Conservation (phyloP, 2,888 invertebrate species). For the Nemurella pictetii region DNA sequence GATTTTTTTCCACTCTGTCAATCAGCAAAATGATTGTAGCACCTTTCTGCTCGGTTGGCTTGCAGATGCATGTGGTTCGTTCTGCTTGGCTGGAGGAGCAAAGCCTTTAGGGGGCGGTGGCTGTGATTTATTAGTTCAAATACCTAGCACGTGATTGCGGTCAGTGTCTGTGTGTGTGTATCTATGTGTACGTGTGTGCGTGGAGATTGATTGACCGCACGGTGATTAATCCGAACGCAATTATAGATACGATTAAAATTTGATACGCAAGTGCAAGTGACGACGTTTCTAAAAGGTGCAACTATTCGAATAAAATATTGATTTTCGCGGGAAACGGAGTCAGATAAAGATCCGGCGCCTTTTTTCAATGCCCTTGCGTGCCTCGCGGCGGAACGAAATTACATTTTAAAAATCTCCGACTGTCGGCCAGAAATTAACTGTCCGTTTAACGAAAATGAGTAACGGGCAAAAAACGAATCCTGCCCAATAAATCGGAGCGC, state of each 20-base stretch:
- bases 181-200: too few relatives aligned
- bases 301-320: neutral
- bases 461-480: neutral
- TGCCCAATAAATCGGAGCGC: neutral
- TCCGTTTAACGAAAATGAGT: neutral
- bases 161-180: neutral
- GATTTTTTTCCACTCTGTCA: constrained; percentile 1
- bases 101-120: constrained; percentile 26
- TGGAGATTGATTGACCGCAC: neutral
- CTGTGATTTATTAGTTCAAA: constrained; percentile 20
- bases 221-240: neutral
- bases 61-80: neutral
- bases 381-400: neutral
- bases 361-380: neutral
- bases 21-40: constrained; percentile 8
- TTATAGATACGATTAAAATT: neutral
- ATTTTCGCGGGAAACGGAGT: neutral
- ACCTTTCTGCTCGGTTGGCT: constrained; percentile 18
- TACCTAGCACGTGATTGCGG: neutral
- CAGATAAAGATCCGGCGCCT: neutral
- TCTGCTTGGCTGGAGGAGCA: neutral
- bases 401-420: neutral
- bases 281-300: neutral
- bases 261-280: too few relatives aligned
- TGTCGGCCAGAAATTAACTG: neutral